A percentile compares a stretch with the other conserved stretches of the same genome.
phyloP scores from a whole-genome alignment of 2,797 vertebrate species.

The Pitangus sulphuratus region DNA sequence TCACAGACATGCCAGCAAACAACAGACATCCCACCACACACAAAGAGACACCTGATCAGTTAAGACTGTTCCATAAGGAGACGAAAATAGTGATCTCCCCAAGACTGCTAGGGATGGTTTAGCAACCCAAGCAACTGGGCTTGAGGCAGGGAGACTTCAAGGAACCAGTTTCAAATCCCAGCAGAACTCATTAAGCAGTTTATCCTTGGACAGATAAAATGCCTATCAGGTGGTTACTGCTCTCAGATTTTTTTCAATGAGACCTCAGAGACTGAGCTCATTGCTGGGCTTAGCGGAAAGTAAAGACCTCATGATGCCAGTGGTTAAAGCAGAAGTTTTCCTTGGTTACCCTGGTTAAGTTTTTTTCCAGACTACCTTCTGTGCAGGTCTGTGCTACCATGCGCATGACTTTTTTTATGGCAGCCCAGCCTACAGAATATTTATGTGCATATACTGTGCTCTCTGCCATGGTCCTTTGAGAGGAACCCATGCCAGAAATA shows the following conservation, averaged over 20 bases:
- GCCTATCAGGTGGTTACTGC: not conserved
- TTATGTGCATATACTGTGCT: not conserved
- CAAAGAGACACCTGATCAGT: rapidly evolving
- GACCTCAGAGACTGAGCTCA: constrained; percentile 29
- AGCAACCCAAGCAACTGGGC: not conserved
- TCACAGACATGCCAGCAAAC: not conserved
- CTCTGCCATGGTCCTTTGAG: not conserved
- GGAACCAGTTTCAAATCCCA: not conserved
- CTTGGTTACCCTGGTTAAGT: not conserved
- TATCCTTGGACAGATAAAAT: not conserved
- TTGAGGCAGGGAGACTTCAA: not conserved
- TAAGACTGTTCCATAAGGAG: rapidly evolving
- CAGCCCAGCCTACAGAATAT: not conserved
- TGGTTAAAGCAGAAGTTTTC: constrained; percentile 34
- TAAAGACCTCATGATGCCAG: not conserved
- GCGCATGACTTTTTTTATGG: not conserved
- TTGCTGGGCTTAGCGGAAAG: not conserved
- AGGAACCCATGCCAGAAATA: not conserved
- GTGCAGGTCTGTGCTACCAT: not conserved
- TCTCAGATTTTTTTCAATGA: not conserved
- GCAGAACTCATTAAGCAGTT: constrained; percentile 9
- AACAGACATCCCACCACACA: not conserved
- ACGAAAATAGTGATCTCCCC: not conserved
- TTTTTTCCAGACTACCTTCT: constrained; percentile 19
- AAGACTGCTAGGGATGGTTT: not conserved